Percentiles rank a stretch among this genome's conserved stretches.
These are phyloP conservation scores for Melipona quadrifasciata DNA, from an alignment of 1,140 invertebrate genomes.

Conservation along the genomic window DNA sequence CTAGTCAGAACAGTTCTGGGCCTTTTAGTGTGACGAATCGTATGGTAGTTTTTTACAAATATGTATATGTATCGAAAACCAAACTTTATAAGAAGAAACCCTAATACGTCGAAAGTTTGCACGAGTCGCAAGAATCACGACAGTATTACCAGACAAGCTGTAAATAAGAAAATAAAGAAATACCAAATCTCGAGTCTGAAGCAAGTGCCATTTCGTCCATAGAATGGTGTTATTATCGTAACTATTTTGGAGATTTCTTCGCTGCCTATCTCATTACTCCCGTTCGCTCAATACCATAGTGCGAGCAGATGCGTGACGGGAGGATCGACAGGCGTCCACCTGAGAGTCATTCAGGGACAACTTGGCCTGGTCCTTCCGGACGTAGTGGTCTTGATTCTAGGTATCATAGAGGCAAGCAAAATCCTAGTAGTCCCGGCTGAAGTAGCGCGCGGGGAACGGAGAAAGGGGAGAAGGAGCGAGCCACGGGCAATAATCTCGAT, in stretches of 20 bases:
- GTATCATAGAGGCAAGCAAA: constrained; percentile 31
- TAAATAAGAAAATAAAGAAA: too few species aligned
- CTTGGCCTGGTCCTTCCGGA: not conserved
- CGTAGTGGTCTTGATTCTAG: constrained; percentile 43
- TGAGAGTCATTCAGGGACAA: constrained; percentile 22
- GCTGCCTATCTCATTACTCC: not conserved
- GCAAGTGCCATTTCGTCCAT: not conserved
- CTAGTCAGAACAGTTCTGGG: too few species aligned
- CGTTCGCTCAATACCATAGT: not conserved
- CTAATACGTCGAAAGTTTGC: too few species aligned
- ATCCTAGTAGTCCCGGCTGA: constrained; percentile 25
- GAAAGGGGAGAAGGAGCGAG: constrained; percentile 13
- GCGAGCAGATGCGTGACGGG: constrained; percentile 48
- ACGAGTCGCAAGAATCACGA: too few species aligned
- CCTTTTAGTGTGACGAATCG: too few species aligned
- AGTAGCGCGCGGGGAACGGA: not conserved
- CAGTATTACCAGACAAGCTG: too few species aligned
- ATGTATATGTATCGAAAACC: too few species aligned
- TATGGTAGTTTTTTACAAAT: too few species aligned
- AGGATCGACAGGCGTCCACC: constrained; percentile 29
- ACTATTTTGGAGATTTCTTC: not conserved
- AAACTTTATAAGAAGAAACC: too few species aligned
- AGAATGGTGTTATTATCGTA: not conserved
- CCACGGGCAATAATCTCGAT: constrained; percentile 75
- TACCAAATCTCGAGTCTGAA: not conserved